Conservation (phyloP, 1,140 invertebrate genomes). For the Protaetia brevitarsis region DNA sequence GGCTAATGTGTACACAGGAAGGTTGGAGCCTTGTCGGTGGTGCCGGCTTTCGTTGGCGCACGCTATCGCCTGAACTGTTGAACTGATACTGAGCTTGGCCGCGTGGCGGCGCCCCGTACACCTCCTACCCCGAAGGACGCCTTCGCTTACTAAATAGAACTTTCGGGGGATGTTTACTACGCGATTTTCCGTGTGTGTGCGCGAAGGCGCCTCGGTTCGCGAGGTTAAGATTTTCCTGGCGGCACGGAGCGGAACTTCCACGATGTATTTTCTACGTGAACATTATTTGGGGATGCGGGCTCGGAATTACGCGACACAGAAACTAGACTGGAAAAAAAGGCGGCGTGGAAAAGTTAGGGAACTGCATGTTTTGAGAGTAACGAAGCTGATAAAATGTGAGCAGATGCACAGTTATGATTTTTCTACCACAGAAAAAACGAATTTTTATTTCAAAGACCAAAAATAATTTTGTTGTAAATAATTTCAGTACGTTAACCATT, state of each 20-base stretch:
- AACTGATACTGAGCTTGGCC: constrained; percentile 8
- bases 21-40: neutral
- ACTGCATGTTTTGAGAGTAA: too few species aligned
- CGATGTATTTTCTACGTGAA: too few species aligned
- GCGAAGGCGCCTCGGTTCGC: neutral
- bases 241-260: neutral
- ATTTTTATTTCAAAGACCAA: too few species aligned
- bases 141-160: neutral
- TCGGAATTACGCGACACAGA: too few species aligned
- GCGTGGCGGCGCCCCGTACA: neutral
- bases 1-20: neutral
- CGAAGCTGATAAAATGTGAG: too few species aligned
- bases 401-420: too few species aligned
- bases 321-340: too few species aligned
- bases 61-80: constrained; percentile 12
- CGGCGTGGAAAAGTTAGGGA: too few species aligned
- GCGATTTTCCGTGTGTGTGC: constrained; percentile 9
- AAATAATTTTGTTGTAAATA: too few species aligned
- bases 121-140: neutral
- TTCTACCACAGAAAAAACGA: too few species aligned
- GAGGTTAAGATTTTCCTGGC: neutral
- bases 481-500: too few species aligned
- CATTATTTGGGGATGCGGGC: too few species aligned
- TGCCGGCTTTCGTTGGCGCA: neutral
- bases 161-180: constrained; percentile 13